Evolutionary conservation across 2,888 invertebrate species (phyloP).

Genomic region (Ectemnius lituratus): DNA sequence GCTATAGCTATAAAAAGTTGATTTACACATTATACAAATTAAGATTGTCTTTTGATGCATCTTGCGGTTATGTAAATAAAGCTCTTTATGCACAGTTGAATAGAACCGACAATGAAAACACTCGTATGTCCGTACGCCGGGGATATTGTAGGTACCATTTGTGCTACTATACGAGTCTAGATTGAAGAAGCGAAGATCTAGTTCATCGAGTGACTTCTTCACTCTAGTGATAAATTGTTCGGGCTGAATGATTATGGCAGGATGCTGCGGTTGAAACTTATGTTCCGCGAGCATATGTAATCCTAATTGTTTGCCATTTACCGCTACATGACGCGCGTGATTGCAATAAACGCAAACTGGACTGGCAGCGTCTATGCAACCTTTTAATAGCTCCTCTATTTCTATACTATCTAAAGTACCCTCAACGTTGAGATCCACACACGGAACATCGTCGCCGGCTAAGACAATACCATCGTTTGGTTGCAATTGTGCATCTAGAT

Average conservation of each 20-base stretch:
- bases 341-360: constrained; percentile 90
- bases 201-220: constrained; percentile 81
- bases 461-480: constrained; percentile 77
- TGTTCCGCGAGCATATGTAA: constrained; percentile 90
- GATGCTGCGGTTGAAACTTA: constrained; percentile 81
- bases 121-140: constrained; percentile 86
- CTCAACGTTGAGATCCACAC: constrained; percentile 86
- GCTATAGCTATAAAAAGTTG: constrained; percentile 92
- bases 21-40: constrained; percentile 92
- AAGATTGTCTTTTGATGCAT: constrained; percentile 91
- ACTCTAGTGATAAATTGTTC: constrained; percentile 83
- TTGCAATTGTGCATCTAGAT: constrained; percentile 22
- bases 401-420: constrained; percentile 87
- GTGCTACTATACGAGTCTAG: constrained; percentile 84
- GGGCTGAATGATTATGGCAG: constrained; percentile 73
- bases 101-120: constrained; percentile 92
- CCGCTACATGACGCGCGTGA: constrained; percentile 90
- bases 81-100: constrained; percentile 89
- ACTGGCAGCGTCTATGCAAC: constrained; percentile 85
- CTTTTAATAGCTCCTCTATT: constrained; percentile 85
- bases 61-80: constrained; percentile 91
- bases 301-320: constrained; percentile 89
- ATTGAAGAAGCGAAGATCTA: constrained; percentile 85
- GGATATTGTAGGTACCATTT: constrained; percentile 78
- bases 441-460: constrained; percentile 83